A percentile compares a stretch with the other conserved stretches of the same genome.
Conservation (phyloP, 30 jellyfish, hydroid and myxozoan species). For the Euphysa ruthae region DNA sequence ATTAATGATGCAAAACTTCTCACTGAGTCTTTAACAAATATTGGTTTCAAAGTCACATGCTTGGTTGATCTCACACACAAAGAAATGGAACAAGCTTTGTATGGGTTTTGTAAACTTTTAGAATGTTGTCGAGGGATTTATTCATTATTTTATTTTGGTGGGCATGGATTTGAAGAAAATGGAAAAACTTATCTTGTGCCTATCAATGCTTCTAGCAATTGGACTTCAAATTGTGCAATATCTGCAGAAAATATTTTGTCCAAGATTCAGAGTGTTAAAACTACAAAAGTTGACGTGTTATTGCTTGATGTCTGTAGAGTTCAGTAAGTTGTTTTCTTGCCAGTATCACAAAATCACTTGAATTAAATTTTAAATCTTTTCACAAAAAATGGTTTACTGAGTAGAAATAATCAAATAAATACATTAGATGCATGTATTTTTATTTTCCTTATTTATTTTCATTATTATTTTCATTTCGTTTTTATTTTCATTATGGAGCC, state of each 20-base stretch:
- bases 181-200: conserved; percentile 93
- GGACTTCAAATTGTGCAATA: conserved; percentile 63
- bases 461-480: no score
- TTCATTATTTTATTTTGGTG: conserved; percentile 78
- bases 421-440: no score
- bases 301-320: conserved; percentile 87
- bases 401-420: no score
- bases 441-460: no score
- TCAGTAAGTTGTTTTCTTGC: conserved; percentile 44
- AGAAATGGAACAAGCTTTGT: conserved; percentile 63
- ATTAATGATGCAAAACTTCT: conserved; percentile 65
- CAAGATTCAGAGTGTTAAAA: conserved; percentile 51
- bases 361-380: no score
- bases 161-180: conserved; percentile 87
- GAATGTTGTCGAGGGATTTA: conserved; percentile 30
- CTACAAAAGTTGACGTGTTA: conserved; percentile 71
- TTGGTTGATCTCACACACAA: conserved; percentile 43
- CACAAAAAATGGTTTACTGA: no score
- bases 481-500: no score
- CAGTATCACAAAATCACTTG: no score
- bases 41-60: conserved; percentile 83
- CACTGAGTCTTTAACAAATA: conserved; percentile 36
- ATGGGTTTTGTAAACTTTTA: conserved; percentile 55
- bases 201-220: conserved; percentile 52
- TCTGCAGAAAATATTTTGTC: conserved; percentile 81